Percentiles rank a stretch among this genome's conserved stretches.
Evolutionary conservation across 2,888 invertebrate genomes (phyloP).

Genomic region (Thymelicus sylvestris): DNA sequence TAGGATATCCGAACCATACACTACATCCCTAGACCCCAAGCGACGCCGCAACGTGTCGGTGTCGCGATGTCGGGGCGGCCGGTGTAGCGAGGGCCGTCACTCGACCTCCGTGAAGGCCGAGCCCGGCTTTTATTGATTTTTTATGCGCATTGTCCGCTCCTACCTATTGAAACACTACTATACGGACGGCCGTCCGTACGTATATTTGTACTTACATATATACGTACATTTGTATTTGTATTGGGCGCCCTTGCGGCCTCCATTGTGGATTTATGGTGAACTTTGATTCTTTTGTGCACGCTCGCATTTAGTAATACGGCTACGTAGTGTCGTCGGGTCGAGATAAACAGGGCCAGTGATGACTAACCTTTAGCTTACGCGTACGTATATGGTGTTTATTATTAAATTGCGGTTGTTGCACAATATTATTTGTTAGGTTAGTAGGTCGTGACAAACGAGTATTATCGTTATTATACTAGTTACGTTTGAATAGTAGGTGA

Average conservation of each 20-base stretch:
- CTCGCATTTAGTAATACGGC: background rate
- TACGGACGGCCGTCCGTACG: background rate
- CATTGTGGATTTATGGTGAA: constrained; percentile 21
- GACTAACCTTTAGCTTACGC: background rate
- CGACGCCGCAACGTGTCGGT: background rate
- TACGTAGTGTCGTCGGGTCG: background rate
- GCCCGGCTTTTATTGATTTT: constrained; percentile 82
- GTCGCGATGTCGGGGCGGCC: constrained; percentile 14
- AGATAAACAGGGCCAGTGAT: background rate
- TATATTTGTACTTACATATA: background rate
- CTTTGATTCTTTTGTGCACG: constrained; percentile 12
- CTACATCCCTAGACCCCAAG: background rate
- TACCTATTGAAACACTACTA: constrained; percentile 43
- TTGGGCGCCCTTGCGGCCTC: background rate
- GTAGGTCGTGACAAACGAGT: too few species aligned
- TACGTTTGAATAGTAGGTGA: too few species aligned
- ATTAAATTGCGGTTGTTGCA: too few species aligned
- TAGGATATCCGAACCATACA: background rate
- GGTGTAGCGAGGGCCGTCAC: constrained; percentile 51
- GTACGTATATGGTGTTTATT: too few species aligned
- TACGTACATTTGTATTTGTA: background rate
- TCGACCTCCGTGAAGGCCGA: constrained; percentile 80
- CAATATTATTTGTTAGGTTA: too few species aligned
- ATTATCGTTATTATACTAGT: too few species aligned
- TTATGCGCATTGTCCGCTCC: constrained; percentile 81